phyloP scores from a whole-genome alignment of 2,113 vertebrate species.

The Columba janthina region DNA sequence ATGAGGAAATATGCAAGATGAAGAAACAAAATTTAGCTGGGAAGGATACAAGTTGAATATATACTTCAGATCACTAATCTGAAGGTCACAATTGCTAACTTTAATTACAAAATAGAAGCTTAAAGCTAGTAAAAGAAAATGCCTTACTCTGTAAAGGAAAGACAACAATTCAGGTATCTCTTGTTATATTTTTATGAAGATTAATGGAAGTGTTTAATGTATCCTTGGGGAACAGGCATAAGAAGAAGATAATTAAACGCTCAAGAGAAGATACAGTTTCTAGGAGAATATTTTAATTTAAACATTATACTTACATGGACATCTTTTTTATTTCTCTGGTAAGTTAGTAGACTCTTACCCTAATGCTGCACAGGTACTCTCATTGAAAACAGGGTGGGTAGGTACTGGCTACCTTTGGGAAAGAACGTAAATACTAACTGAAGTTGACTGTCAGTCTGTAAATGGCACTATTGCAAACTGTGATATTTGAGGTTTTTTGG shows the following conservation, averaged over 20 bases:
- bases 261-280: background rate
- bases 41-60: background rate
- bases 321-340: background rate
- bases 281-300: background rate
- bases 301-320: background rate
- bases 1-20: background rate
- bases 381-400: background rate
- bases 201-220: background rate
- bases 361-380: background rate
- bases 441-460: background rate
- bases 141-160: background rate
- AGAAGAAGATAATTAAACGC: background rate
- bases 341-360: background rate
- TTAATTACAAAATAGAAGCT: background rate
- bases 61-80: background rate
- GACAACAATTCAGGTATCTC: background rate
- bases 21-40: background rate
- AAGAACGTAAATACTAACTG: background rate
- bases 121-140: background rate
- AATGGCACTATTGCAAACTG: background rate
- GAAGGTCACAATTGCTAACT: background rate
- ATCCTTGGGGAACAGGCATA: background rate
- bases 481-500: background rate
- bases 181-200: background rate
- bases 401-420: background rate